Base-by-base conservation (phyloP, 2,113 vertebrate species). In the Myiopsitta monachus region DNA sequence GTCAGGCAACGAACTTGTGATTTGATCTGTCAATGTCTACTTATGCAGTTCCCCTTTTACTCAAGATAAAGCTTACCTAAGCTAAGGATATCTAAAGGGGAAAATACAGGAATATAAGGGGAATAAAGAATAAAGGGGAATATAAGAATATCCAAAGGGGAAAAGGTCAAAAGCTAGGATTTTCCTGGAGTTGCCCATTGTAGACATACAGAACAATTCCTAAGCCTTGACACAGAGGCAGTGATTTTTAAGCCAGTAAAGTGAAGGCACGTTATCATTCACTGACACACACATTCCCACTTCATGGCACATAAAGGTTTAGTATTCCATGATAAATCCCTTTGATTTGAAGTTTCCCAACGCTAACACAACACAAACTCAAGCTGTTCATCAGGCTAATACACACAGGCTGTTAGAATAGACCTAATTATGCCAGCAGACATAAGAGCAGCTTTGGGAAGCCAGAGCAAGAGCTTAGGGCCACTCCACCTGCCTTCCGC, bases 291-390 rank as follows among this genome's bases (percentile, higher is more conserved):
- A 5, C 43, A 14, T 3, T 4, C 63, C 41, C 23, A 15, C 68
- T 52, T 19, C 77, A 7, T 0, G 24, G 30, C 69, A 43, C 46
- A 24, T 6, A 17, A n/a, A 54, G 5, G 18, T 6, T 38, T 38
- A 5, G 30, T 1, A 14, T 10, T 52, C 41, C 26, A 1, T 1
- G 2, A 30, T 0, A 39, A 31, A 52, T 10, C 16, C 39, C 31
- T 39, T 4, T 2, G 28, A 26, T 36, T 31, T 28, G 23, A 30
- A 9, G 12, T 30, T 59, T 44, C 66, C 46, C 69, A 19, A 2
- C 2, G 6, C 11, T 21, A 17, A 39, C 15, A 30, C 11, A 0
- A 18, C 8, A 27, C 1, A 38, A 85, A 38, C 41, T 28, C 64
- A 15, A 44, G 3, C 41, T 12, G 23, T 21, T 6, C 23, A 18